These are phyloP conservation scores for Hylaeus volcanicus DNA, from an alignment of 1,140 invertebrate species.

Conservation along the genomic window DNA sequence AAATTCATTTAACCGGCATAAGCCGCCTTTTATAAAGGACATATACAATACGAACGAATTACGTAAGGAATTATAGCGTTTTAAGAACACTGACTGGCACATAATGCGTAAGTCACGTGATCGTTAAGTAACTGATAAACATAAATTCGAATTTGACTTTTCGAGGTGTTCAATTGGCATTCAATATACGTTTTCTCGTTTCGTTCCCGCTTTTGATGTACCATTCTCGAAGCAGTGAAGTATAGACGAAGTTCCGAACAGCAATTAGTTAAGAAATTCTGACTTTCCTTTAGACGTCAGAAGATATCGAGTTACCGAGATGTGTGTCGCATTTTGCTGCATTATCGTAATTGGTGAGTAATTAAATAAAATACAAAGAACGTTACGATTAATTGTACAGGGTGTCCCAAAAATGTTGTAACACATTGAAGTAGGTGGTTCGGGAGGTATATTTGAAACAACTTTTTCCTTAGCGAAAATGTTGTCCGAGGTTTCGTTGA, in stretches of 20 bases:
- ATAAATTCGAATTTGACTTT: neutral
- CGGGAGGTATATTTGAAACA: no score
- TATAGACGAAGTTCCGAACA: conserved; percentile 13
- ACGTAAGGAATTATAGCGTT: neutral
- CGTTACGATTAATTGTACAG: neutral
- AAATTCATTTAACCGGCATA: neutral
- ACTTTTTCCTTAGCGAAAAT: no score
- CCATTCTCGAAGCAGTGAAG: neutral
- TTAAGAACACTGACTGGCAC: neutral
- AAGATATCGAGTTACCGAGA: conserved; percentile 53
- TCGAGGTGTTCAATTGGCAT: neutral
- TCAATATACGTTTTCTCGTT: neutral
- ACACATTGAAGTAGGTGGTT: no score
- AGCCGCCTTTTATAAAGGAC: no score
- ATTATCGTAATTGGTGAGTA: neutral
- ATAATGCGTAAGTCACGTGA: neutral
- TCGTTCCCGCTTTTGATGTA: neutral
- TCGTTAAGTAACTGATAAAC: neutral
- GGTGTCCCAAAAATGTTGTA: no score
- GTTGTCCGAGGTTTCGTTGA: no score
- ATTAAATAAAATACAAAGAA: conserved; percentile 2
- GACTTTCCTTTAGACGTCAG: conserved; percentile 57
- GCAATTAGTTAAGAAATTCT: conserved; percentile 46
- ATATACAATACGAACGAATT: neutral
- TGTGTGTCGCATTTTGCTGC: conserved; percentile 52